phyloP scores from a whole-genome alignment of 1,140 invertebrate genomes.

The Zaprionus camerounensis region DNA sequence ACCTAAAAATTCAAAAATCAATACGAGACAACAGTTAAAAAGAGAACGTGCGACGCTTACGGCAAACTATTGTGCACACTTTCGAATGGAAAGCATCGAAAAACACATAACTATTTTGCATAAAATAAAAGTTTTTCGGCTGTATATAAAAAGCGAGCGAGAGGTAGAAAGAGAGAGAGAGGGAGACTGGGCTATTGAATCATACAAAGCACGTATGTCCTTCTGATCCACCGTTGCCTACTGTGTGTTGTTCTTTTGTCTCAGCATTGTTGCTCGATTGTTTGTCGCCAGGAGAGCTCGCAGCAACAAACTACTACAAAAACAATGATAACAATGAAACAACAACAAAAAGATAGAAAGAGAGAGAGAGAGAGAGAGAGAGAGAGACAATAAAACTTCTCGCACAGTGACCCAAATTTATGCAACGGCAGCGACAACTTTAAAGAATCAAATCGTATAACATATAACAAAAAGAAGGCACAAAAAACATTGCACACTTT shows the following conservation, averaged over 20 bases:
- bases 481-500: conserved; percentile 39
- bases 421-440: conserved; percentile 58
- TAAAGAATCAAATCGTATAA: conserved; percentile 59
- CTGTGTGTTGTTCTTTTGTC: conserved; percentile 56
- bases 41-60: conserved; percentile 39
- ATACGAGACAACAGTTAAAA: conserved; percentile 48
- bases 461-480: conserved; percentile 42
- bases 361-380: conserved; percentile 6
- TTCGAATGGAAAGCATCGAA: conserved; percentile 44
- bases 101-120: conserved; percentile 76
- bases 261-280: conserved; percentile 67
- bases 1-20: conserved; percentile 76
- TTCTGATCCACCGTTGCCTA: conserved; percentile 27
- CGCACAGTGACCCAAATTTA: conserved; percentile 71
- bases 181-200: conserved; percentile 34
- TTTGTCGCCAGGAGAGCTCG: conserved; percentile 50
- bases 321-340: background rate
- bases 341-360: background rate
- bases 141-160: conserved; percentile 3
- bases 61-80: conserved; percentile 47
- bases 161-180: background rate
- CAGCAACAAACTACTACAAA: conserved; percentile 1
- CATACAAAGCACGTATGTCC: conserved; percentile 67
- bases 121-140: conserved; percentile 70
- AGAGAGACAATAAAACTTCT: conserved; percentile 35